A percentile compares a stretch with the other conserved stretches of the same genome.
Conservation (phyloP, 2,888 invertebrate genomes). For the Drosophila paracracens region DNA sequence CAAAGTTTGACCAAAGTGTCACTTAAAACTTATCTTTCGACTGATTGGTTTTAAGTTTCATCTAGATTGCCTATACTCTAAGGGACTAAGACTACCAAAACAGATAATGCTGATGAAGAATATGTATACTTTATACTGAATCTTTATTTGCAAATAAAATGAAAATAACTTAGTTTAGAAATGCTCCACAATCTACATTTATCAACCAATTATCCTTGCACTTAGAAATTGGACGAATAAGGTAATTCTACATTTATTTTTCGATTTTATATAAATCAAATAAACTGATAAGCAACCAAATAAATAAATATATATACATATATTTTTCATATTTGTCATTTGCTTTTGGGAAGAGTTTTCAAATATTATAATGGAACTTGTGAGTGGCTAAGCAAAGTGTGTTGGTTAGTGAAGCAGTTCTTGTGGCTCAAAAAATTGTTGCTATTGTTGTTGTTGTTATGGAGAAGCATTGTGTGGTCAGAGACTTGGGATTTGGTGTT, state of each 20-base stretch:
- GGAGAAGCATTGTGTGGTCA: not conserved
- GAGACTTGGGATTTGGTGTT: slow-evolving; percentile 3
- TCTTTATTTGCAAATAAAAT: not conserved
- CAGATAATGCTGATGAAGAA: not conserved
- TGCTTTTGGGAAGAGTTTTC: not conserved
- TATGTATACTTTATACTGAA: not conserved
- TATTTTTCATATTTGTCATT: not conserved
- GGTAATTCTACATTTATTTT: not conserved
- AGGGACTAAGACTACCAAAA: not conserved
- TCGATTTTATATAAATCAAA: not conserved
- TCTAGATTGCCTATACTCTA: not conserved
- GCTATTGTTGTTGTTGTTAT: not conserved
- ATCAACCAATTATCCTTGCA: not conserved
- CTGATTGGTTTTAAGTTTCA: not conserved
- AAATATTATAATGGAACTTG: not conserved
- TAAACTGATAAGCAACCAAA: not conserved
- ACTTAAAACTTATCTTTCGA: not conserved
- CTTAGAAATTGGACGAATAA: not conserved
- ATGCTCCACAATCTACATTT: not conserved
- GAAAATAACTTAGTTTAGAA: too few relatives aligned
- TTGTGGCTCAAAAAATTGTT: not conserved
- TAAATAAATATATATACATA: not conserved
- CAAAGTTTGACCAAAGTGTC: not conserved
- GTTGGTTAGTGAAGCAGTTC: not conserved
- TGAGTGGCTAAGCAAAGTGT: not conserved